These are phyloP conservation scores for Gambelia wislizenii DNA, from an alignment of 2,797 vertebrate species.

Conservation along the genomic window DNA sequence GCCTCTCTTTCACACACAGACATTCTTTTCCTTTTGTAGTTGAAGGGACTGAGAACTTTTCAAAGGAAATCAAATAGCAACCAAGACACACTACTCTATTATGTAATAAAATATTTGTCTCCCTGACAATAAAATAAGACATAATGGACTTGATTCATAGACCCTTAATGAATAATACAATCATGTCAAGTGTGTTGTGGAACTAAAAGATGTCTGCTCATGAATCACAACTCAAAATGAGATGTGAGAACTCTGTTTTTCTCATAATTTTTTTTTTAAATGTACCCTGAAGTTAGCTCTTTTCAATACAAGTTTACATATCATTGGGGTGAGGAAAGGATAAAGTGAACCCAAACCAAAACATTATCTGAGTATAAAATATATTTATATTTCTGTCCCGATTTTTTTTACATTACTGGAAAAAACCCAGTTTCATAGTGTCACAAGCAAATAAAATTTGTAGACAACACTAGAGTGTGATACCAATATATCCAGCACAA, in stretches of 20 bases:
- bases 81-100: conserved; percentile 41
- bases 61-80: conserved; percentile 36
- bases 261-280: conserved; percentile 36
- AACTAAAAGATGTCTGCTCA: conserved; percentile 30
- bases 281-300: conserved; percentile 33
- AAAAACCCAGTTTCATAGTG: background rate
- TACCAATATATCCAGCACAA: background rate
- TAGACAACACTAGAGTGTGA: background rate
- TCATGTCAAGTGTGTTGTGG: conserved; percentile 25
- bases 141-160: conserved; percentile 38
- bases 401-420: too few relatives aligned
- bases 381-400: background rate
- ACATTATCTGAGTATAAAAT: conserved; percentile 49
- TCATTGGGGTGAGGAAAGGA: conserved; percentile 24
- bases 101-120: conserved; percentile 32
- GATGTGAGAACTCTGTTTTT: conserved; percentile 41
- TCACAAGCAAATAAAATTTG: conserved; percentile 19
- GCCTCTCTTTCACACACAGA: background rate
- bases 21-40: background rate
- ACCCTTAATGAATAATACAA: conserved; percentile 31
- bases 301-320: conserved; percentile 37
- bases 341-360: conserved; percentile 5
- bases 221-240: conserved; percentile 50
- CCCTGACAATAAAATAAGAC: conserved; percentile 39
- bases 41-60: conserved; percentile 37